Evolutionary conservation across 2,888 invertebrate genomes (phyloP), one percentile per base, ranked within the genome.

Genomic region (Acheta domesticus): DNA sequence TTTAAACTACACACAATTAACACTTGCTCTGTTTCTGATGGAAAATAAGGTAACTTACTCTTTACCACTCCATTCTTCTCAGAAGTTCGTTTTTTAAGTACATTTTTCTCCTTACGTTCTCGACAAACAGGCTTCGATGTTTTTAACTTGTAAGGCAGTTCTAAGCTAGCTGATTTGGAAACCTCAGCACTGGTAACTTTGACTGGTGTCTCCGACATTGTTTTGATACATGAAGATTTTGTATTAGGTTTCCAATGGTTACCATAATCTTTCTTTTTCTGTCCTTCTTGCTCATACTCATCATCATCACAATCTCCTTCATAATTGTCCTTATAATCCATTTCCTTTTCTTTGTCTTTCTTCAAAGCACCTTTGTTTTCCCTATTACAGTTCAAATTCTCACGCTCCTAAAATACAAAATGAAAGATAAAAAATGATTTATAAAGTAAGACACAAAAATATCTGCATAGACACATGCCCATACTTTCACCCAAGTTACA

Each of bases 251-350:
- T 82, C 82, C 82, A 82, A 36, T 79, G 80, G 16, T 49, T 19
- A 19, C 49, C 79, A 11, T 74, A 78, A 16, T 81, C 80, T 74
- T 78, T 81, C 49, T 79, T 80, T 76, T 79, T 80, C 21, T 77
- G 76, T 19, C 78, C 79, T 11, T 82, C 83, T 81, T 83, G 82
- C 78, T 85, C 85, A 77, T 85, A 86, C 50, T 86, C 86, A 79
- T 87, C 87, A 77, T 88, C 88, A 82, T 88, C 88, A 79, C 87
- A 88, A 81, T 88, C 88, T 14, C 87, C 87, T 82, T 88, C 88
- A 78, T 88, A 88, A 84, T 86, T 87, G 82, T 88, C 88, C 82
- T 86, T 86, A 83, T 86, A 87, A 84, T 88, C 87, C 79, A 86
- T 84, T 11, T n/a, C 20, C 20, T 49, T 20, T n/a, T n/a, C 48